Conservation (phyloP, 2,888 invertebrate genomes). For the Lasiommata megera region DNA sequence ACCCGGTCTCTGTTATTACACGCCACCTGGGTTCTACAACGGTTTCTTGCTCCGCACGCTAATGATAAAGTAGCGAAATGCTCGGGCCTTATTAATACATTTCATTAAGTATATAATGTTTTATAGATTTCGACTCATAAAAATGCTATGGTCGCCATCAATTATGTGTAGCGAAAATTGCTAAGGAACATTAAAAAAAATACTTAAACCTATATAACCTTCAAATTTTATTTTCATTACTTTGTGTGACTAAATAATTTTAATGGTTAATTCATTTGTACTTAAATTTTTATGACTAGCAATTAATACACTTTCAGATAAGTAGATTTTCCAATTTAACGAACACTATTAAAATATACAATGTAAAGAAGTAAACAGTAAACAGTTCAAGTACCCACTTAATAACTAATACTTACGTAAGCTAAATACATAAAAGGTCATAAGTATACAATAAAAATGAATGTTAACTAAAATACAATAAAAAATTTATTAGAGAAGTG, state of each 20-base stretch:
- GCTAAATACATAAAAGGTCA: too few relatives aligned
- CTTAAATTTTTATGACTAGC: neutral
- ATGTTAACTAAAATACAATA: too few relatives aligned
- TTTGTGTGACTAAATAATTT: neutral
- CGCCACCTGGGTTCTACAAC: constrained; percentile 34
- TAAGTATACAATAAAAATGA: too few relatives aligned
- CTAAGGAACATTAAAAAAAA: neutral
- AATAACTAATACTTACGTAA: too few relatives aligned
- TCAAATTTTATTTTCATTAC: neutral
- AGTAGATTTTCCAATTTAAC: too few relatives aligned
- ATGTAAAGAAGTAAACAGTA: neutral
- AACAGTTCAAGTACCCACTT: too few relatives aligned
- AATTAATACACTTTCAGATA: neutral
- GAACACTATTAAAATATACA: too few relatives aligned
- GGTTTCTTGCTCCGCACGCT: constrained; percentile 30
- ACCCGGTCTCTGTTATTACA: constrained; percentile 35
- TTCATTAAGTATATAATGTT: constrained; percentile 22
- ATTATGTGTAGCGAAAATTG: neutral
- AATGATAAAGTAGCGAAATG: constrained; percentile 35
- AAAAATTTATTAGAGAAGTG: too few relatives aligned
- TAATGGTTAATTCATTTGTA: neutral
- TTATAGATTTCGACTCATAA: constrained; percentile 16
- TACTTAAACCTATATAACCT: neutral
- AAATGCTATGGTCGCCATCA: constrained; percentile 1
- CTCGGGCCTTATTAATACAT: constrained; percentile 31